A percentile compares a stretch with the other conserved stretches of the same genome.
Conservation (phyloP, 1,140 invertebrate genomes). For the Lutraria rhynchaena region DNA sequence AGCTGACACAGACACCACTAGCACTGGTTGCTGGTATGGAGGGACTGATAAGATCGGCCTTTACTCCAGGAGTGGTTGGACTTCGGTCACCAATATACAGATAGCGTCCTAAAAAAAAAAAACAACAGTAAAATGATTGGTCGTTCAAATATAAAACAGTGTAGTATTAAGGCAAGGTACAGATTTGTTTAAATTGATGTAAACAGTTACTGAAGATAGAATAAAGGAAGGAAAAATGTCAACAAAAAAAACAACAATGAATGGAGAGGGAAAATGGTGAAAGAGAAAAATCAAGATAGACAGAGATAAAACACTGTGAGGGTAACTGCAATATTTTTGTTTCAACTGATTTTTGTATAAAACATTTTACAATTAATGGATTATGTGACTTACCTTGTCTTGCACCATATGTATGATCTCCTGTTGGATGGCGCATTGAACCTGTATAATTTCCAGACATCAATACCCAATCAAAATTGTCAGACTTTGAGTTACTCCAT, state of each 20-base stretch:
- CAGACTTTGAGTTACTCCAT: slow-evolving; percentile 67
- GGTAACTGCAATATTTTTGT: no score
- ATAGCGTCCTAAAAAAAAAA: slow-evolving; percentile 72
- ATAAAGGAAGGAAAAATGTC: no score
- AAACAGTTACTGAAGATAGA: no score
- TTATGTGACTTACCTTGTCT: slow-evolving; percentile 62
- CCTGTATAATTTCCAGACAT: slow-evolving; percentile 55
- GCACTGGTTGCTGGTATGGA: slow-evolving; percentile 60
- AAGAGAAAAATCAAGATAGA: no score
- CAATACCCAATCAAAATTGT: slow-evolving; percentile 75
- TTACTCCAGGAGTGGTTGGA: slow-evolving; percentile 62
- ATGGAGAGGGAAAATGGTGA: no score
- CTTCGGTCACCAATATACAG: slow-evolving; percentile 66
- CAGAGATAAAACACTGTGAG: no score
- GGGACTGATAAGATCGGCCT: slow-evolving; percentile 68
- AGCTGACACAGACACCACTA: slow-evolving; percentile 64
- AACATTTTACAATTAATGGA: no score
- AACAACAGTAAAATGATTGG: slow-evolving; percentile 5
- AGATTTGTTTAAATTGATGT: background rate
- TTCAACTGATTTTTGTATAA: no score
- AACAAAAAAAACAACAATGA: no score
- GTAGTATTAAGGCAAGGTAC: background rate
- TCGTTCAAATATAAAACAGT: no score
- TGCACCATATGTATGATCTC: slow-evolving; percentile 66
- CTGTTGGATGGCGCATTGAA: slow-evolving; percentile 29